Conservation (phyloP, 1,140 invertebrate genomes). For the Drosophila sproati region DNA sequence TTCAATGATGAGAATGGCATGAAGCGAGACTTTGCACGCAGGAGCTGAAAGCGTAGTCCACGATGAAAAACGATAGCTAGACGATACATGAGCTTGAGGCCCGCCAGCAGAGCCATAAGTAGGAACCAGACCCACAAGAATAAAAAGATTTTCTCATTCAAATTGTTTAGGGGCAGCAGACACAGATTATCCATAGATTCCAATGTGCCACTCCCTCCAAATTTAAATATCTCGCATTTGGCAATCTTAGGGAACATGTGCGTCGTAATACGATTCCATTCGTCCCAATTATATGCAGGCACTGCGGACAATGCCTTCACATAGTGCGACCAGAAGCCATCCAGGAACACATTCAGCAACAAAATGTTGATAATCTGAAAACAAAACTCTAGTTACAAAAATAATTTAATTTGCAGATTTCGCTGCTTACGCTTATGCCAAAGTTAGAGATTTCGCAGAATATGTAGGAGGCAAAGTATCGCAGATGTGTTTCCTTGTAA, state of each 20-base stretch:
- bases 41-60: slow-evolving; percentile 81
- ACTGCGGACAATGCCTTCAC: slow-evolving; percentile 87
- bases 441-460: slow-evolving; percentile 91
- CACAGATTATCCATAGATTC: slow-evolving; percentile 89
- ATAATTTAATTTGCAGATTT: too few species aligned
- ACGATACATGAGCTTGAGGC: slow-evolving; percentile 88
- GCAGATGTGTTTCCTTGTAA: slow-evolving; percentile 87
- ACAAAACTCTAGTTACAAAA: background rate
- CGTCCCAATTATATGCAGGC: slow-evolving; percentile 73
- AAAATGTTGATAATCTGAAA: slow-evolving; percentile 86
- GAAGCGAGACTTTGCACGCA: slow-evolving; percentile 85
- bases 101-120: slow-evolving; percentile 87
- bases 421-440: slow-evolving; percentile 87
- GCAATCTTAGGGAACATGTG: slow-evolving; percentile 91
- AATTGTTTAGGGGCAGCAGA: slow-evolving; percentile 90
- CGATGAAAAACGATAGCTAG: slow-evolving; percentile 55
- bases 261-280: slow-evolving; percentile 86
- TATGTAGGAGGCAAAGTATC: slow-evolving; percentile 89
- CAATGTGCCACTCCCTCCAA: slow-evolving; percentile 87
- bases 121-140: slow-evolving; percentile 94
- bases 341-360: slow-evolving; percentile 90
- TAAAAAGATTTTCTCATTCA: slow-evolving; percentile 93
- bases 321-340: slow-evolving; percentile 90
- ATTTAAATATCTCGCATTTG: slow-evolving; percentile 90
- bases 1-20: slow-evolving; percentile 50